Conservation (phyloP, 2,113 vertebrate species). For the Cygnus buccinator region DNA sequence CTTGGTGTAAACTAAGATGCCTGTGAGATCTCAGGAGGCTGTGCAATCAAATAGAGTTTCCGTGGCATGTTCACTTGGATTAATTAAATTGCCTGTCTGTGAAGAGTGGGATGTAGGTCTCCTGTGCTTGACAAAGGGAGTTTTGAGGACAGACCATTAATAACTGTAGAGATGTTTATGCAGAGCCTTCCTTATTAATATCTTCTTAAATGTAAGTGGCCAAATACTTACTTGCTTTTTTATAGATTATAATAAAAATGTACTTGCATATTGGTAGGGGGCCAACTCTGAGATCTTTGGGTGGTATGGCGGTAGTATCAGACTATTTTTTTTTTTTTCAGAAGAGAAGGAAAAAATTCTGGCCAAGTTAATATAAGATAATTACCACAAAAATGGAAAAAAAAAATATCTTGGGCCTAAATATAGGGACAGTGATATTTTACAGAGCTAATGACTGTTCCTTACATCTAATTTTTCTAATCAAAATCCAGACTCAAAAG, state of each 20-base stretch:
- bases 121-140: not conserved
- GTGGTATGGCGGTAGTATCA: not conserved
- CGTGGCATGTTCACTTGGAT: not conserved
- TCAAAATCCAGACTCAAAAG: not conserved
- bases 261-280: not conserved
- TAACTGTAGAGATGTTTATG: not conserved
- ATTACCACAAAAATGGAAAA: not conserved
- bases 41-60: not conserved
- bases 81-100: not conserved
- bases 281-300: not conserved
- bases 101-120: not conserved
- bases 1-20: not conserved
- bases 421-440: not conserved
- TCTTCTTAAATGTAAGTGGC: not conserved
- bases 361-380: not conserved
- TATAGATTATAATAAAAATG: not conserved
- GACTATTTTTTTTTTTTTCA: not conserved
- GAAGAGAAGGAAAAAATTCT: not conserved
- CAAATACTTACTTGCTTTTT: not conserved
- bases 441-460: not conserved
- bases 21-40: not conserved
- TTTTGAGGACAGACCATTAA: slow-evolving; percentile 25
- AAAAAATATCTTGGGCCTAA: not conserved
- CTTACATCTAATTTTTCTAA: not conserved
- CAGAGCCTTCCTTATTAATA: not conserved